phyloP scores from a whole-genome alignment of 2,888 invertebrate species.

The Heliconius charithonia region DNA sequence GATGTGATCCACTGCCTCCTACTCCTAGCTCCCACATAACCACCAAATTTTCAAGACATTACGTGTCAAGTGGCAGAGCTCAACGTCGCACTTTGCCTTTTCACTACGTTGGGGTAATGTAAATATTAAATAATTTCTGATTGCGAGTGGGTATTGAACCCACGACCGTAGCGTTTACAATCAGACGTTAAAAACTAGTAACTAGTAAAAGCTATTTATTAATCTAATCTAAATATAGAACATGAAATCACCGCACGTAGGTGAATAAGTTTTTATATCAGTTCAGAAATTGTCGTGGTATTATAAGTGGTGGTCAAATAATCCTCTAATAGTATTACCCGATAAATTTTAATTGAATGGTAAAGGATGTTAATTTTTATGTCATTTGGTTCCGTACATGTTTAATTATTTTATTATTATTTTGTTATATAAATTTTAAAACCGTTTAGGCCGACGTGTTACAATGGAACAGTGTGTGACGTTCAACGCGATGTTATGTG shows the following conservation, averaged over 20 bases:
- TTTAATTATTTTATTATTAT: neutral
- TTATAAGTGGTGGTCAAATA: conserved; percentile 38
- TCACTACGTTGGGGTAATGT: too few species aligned
- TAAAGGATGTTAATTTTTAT: neutral
- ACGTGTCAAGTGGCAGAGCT: too few species aligned
- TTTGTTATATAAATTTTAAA: neutral
- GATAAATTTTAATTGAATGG: conserved; percentile 46
- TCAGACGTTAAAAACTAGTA: too few species aligned
- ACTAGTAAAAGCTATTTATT: neutral
- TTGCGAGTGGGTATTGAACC: too few species aligned
- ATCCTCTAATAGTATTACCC: conserved; percentile 43
- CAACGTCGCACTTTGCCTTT: too few species aligned
- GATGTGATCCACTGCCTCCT: too few species aligned
- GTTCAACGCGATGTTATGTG: neutral
- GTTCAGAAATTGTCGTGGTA: conserved; percentile 22
- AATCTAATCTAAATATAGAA: conserved; percentile 16
- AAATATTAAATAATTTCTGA: too few species aligned
- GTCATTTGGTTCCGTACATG: conserved; percentile 29
- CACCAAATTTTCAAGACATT: too few species aligned
- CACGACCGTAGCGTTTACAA: too few species aligned
- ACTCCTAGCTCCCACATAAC: too few species aligned
- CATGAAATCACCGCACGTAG: conserved; percentile 12
- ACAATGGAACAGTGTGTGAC: too few species aligned
- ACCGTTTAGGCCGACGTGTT: too few species aligned
- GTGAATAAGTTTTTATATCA: conserved; percentile 23